Evolutionary conservation across 2,888 invertebrate genomes (phyloP), one percentile per base, ranked within the genome.

Genomic region (Drepanosiphum platanoidis): DNA sequence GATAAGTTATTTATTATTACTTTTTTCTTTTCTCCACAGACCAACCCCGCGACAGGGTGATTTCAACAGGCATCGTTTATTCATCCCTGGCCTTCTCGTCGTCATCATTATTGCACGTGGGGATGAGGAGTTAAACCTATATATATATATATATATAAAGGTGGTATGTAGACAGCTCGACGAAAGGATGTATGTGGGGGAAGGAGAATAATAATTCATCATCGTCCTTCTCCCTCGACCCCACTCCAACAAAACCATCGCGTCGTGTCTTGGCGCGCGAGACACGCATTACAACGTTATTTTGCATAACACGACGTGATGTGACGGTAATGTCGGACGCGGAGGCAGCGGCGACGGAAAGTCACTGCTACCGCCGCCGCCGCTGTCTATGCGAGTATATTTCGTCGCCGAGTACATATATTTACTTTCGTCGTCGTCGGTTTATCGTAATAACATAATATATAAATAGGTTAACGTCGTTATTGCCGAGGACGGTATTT

Each of bases 301-400:
- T 79, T 68, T 79, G 79, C 79, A 80, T 80, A 70, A 80, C 68
- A 70, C 70, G 80, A 80, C 80, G 80, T 80, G 80, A 70, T 36
- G 46, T 66, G 66, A 79, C 79, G 68, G 79, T 66, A 66, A 79
- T 34, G 32, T 46, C 66, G 32, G 32, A 32, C 66, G 39, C 18
- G 61, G 61, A 3, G 39, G 15, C 2, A 27, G 61, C 27, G 36
- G n/a, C 27, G n/a, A 30, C 30, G 13, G 79, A n/a, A 39, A n/a
- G 66, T 22, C 79, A 46, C 15, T 30, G 15, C 36, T 30, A 22
- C 52, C 46, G 27, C 64, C 36, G 64, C 46, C 70, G 27, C 27
- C n/a, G 32, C 32, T 34, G 74, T 75, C 32, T 32, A 32, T 52
- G 46, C 39, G 39, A n/a, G n/a, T 36, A 39, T 34, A 13, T 11